Evolutionary conservation across 2,797 vertebrate genomes (phyloP), one percentile per base, ranked within the genome.

Genomic region (Sphenodon punctatus): DNA sequence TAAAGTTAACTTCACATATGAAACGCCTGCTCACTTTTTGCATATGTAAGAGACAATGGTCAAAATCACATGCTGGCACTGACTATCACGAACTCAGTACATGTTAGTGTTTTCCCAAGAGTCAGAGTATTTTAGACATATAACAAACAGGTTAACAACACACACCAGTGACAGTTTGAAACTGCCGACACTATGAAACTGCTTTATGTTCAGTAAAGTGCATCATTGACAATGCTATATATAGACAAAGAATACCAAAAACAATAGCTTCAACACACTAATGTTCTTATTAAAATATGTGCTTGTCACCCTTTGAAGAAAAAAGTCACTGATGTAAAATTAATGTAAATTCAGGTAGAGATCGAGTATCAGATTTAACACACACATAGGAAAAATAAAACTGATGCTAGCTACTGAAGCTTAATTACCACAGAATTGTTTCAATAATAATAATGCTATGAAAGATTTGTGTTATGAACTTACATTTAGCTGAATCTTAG

Each of bases 1-100:
- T 27, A 53, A 53, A 53, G n/a, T 53, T 27, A 53, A 5, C 15
- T 27, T 53, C 17, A 53, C 15, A 53, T 53, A 4, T 49, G 38
- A 38, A 38, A 38, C 38, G 12, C 64, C 45, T 23, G n/a, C n/a
- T n/a, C 19, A 46, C 46, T 36, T 34, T 51, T 49, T 51, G 14
- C 85, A 80, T 67, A 72, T 43, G 3, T 38, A 69, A 46, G 42
- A 77, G 39, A 70, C 49, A 38, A 4, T 48, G 71, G 81, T 86
- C 81, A 73, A 27, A 66, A 68, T 66, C 75, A 73, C 76, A 84
- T 81, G 65, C n/a, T 46, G 13, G 67, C 77, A 69, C 46, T 64
- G 27, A 66, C 81, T 76, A 69, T 82, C 77, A 43, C 48, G 73
- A 22, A 55, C n/a, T 61, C 56, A 65, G 72, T 59, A 49, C 55